Base-by-base conservation (phyloP, 2,113 vertebrate species). In the Cettia cetti region DNA sequence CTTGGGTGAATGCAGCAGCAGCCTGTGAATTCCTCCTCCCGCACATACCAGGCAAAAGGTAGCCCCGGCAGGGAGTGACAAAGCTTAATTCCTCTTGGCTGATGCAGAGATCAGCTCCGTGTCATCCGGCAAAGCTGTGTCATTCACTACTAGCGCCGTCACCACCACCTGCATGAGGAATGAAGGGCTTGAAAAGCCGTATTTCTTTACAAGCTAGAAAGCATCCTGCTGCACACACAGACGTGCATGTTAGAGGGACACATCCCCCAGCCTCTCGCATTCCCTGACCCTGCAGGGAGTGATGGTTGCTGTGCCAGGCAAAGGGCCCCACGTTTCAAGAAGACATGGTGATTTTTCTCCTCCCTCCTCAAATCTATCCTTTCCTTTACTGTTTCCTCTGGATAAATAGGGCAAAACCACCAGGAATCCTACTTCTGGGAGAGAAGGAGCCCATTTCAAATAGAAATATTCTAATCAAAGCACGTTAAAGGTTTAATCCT, bases 21-120 rank as follows among this genome's bases (percentile, higher is more conserved):
- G 97, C 98, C 98, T 98, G 94, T 97, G 98, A 97, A 98, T 98
- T 98, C 98, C 97, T 98, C 98, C 97, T 97, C 72, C 92, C 86
- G 82, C 98, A 97, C 98, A 98, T 97, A 87, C 79, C 97, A 96
- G 97, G 95, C 95, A 84, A 96, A 97, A 98, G 98, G 97, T 97
- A 96, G 97, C 98, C 98, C 98, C 97, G 92, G 93, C 45, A 89
- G 98, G 97, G 97, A 98, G 98, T 98, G 97, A 97, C 97, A 98
- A 97, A 96, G 97, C 98, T 98, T 97, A 98, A 98, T 98, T 98
- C 97, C 95, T 98, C 97, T 93, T 93, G 97, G 97, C 97, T 98
- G 97, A 98, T 98, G 98, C 97, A 92, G 97, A 97, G 98, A 98
- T 98, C 98, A 97, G 96, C 97, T 96, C 88, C 85, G 47, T 98